A percentile compares a stretch with the other conserved stretches of the same genome.
These are phyloP conservation scores for Drosophila pseudotalamancana DNA, from an alignment of 2,888 invertebrate species.

Conservation along the genomic window DNA sequence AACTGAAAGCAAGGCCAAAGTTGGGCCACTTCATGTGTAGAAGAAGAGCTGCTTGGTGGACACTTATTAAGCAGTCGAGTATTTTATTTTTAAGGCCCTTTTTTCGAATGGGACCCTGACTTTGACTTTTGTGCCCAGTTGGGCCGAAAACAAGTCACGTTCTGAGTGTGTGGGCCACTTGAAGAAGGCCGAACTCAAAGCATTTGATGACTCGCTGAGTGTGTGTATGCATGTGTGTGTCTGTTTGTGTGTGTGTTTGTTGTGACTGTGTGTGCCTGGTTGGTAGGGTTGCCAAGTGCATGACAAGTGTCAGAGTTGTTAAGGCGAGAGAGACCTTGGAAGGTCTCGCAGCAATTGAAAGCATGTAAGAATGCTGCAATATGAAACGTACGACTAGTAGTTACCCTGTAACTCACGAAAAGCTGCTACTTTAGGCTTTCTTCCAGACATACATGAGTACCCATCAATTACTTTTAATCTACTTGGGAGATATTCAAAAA, in stretches of 20 bases:
- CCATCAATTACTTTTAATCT: too few relatives aligned
- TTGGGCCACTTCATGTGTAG: slow-evolving; percentile 36
- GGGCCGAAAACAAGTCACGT: slow-evolving; percentile 59
- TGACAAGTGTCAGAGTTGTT: slow-evolving; percentile 44
- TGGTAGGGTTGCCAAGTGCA: slow-evolving; percentile 38
- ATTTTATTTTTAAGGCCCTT: slow-evolving; percentile 13
- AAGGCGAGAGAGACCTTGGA: slow-evolving; percentile 54
- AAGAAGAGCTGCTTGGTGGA: background rate
- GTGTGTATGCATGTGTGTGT: slow-evolving; percentile 20
- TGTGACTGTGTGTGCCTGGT: slow-evolving; percentile 9
- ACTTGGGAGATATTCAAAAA: too few relatives aligned
- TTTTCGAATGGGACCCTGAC: slow-evolving; percentile 59
- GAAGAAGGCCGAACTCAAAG: slow-evolving; percentile 11
- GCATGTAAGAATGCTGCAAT: too few relatives aligned
- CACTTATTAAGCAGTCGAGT: slow-evolving; percentile 16
- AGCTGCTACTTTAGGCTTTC: too few relatives aligned
- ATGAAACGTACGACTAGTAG: too few relatives aligned
- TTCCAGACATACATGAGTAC: too few relatives aligned
- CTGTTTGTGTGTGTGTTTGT: slow-evolving; percentile 7
- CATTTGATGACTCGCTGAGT: slow-evolving; percentile 32
- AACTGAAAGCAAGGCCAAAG: slow-evolving; percentile 30
- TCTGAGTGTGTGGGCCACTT: slow-evolving; percentile 46
- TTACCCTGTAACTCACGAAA: too few relatives aligned
- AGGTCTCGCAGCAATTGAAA: slow-evolving; percentile 45
- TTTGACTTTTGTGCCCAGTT: slow-evolving; percentile 58